Base-by-base conservation (phyloP, 2,113 vertebrate genomes). In the Poecilia latipinna region DNA sequence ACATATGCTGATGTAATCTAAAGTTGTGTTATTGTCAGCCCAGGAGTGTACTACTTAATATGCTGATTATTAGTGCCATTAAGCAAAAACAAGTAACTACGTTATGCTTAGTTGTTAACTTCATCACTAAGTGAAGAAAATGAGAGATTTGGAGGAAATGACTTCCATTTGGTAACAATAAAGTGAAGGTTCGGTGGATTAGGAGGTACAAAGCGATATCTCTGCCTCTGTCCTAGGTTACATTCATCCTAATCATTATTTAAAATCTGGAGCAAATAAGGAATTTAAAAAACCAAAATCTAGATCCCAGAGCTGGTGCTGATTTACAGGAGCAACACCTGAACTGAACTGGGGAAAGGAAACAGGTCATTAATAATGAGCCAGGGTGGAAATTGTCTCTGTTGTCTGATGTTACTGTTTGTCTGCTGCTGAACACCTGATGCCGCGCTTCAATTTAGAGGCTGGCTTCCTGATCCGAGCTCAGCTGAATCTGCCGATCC, bases 81-180 rank as follows among this genome's bases (percentile, higher is more conserved):
- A 72, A 84, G 68, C 70, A 75, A 65, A 66, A 77, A 65, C 77
- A 42, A 68, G 83, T 71, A 83, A 86, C 85, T 83, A 73, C 61
- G 29, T 62, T 75, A 67, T 69, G 61, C 70, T 75, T 62, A 57
- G 42, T 22, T 39, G 0, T 77, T 32, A 37, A 12, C 39, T 62
- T 73, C 26, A 17, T 79, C 67, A 71, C 29, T 65, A 37, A 54
- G 28, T 44, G 39, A 77, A 37, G 65, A 64, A 48, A 61, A 69
- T 51, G 66, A 75, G 64, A 83, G 51, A 61, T 61, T 61, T 70
- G 19, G 4, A 17, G 44, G 17, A 5, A 70, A 35, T 72, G n/a
- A 62, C 33, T 61, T 39, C 11, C 24, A 6, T 42, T 37, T 24
- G n/a, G 51, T 24, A n/a, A 57, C 51, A 57, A 57, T 17, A 12